phyloP scores from a whole-genome alignment of 2,888 invertebrate genomes.

The Tetragnatha montana region DNA sequence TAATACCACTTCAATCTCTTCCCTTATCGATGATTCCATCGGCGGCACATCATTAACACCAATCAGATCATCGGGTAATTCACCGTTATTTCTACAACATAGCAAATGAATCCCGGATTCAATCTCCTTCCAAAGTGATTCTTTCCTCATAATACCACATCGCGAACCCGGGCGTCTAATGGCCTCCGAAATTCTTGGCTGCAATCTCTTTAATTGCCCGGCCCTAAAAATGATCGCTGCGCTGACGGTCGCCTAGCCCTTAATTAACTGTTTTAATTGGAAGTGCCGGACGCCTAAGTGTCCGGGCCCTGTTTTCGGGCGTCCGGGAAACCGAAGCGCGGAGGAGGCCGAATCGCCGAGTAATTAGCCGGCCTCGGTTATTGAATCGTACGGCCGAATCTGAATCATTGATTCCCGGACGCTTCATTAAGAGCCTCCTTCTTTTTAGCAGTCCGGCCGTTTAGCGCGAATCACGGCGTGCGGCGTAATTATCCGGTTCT shows the following conservation, averaged over 20 bases:
- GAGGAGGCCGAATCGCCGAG: conserved; percentile 27
- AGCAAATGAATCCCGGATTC: too few relatives aligned
- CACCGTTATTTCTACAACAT: too few relatives aligned
- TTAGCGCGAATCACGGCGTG: neutral
- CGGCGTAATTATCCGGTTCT: neutral
- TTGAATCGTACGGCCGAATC: conserved; percentile 33
- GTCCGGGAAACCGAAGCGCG: neutral
- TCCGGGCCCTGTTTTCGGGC: neutral
- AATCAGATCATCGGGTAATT: too few relatives aligned
- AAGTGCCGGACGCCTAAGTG: conserved; percentile 28
- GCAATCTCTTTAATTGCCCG: conserved; percentile 45
- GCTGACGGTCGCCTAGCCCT: conserved; percentile 41
- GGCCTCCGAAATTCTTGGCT: conserved; percentile 38
- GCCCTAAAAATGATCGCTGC: conserved; percentile 43
- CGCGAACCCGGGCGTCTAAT: neutral
- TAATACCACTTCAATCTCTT: too few relatives aligned
- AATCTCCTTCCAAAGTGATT: too few relatives aligned
- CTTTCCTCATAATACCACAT: too few relatives aligned
- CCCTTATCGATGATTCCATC: too few relatives aligned
- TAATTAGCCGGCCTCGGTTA: conserved; percentile 33
- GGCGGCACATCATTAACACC: too few relatives aligned
- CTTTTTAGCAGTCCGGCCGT: neutral
- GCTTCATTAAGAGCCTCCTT: neutral
- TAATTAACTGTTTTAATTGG: conserved; percentile 56
- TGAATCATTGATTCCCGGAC: neutral